phyloP scores from a whole-genome alignment of 2,888 invertebrate species.

The Epistrophella euchroma region DNA sequence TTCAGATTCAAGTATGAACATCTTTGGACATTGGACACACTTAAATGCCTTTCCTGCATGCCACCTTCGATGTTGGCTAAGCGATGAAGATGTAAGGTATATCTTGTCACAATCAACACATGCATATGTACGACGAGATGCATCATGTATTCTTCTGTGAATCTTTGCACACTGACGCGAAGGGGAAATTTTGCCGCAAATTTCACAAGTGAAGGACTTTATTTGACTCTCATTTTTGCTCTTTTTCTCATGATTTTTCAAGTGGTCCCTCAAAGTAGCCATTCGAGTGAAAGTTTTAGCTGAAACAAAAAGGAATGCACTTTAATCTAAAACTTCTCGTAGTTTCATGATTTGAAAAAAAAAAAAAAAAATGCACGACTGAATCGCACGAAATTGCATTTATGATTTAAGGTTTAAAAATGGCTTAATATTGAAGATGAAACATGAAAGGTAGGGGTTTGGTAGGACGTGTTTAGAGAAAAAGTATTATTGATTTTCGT shows the following conservation, averaged over 20 bases:
- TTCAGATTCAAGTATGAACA: slow-evolving; percentile 18
- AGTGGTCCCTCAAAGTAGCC: slow-evolving; percentile 25
- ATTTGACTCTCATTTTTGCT: background rate
- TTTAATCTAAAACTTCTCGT: background rate
- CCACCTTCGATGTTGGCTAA: slow-evolving; percentile 27
- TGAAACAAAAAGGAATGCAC: slow-evolving; percentile 48
- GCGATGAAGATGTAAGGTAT: slow-evolving; percentile 55
- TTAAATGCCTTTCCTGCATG: slow-evolving; percentile 44
- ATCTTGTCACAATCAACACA: slow-evolving; percentile 76
- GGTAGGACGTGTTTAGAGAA: background rate
- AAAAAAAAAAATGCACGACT: background rate
- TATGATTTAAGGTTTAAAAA: background rate
- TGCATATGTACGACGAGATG: slow-evolving; percentile 3
- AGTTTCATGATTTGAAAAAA: background rate
- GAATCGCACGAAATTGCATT: background rate
- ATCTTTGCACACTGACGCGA: slow-evolving; percentile 10
- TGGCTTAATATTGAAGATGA: background rate
- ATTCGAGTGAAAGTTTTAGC: slow-evolving; percentile 41
- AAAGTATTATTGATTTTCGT: background rate
- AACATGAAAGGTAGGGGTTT: background rate
- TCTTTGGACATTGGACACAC: slow-evolving; percentile 41
- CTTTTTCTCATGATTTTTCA: slow-evolving; percentile 31
- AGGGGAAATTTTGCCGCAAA: slow-evolving; percentile 36
- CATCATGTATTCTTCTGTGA: slow-evolving; percentile 27
- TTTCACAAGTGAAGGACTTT: slow-evolving; percentile 9